Evolutionary conservation across 2,113 vertebrate genomes (phyloP).

Genomic region (Myodes glareolus): DNA sequence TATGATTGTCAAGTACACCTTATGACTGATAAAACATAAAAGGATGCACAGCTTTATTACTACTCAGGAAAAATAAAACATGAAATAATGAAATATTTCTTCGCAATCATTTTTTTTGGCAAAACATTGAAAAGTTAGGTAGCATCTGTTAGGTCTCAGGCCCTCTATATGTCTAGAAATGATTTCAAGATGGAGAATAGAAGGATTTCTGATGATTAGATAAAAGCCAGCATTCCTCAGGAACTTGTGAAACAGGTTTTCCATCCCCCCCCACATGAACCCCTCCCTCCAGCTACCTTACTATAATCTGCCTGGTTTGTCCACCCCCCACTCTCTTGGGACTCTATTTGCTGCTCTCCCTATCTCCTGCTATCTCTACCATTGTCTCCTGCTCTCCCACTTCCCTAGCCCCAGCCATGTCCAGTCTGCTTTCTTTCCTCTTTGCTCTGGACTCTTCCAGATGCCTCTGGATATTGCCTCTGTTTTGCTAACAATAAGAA

Average conservation of each 20-base stretch:
- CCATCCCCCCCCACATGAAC: neutral
- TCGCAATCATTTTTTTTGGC: neutral
- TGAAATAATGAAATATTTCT: neutral
- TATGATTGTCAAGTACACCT: conserved; percentile 16
- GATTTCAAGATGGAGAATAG: neutral
- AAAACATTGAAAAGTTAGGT: conserved; percentile 35
- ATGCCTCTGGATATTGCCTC: neutral
- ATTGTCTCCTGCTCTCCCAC: neutral
- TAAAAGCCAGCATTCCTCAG: neutral
- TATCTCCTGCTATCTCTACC: neutral
- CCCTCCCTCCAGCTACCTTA: neutral
- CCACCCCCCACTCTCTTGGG: neutral
- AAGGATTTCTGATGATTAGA: neutral
- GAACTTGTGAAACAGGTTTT: neutral
- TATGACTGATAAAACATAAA: conserved; percentile 32
- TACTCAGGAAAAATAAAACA: conserved; percentile 15
- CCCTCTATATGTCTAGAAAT: neutral
- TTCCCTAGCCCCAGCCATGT: neutral
- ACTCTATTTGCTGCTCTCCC: neutral
- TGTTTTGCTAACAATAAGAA: neutral
- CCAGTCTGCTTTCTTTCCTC: neutral
- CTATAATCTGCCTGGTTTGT: neutral
- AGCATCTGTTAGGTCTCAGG: neutral
- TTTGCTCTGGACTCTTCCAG: neutral
- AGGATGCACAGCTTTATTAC: conserved; percentile 22